Conservation (phyloP, 2,797 vertebrate genomes). For the Dendrocincla fuliginosa region DNA sequence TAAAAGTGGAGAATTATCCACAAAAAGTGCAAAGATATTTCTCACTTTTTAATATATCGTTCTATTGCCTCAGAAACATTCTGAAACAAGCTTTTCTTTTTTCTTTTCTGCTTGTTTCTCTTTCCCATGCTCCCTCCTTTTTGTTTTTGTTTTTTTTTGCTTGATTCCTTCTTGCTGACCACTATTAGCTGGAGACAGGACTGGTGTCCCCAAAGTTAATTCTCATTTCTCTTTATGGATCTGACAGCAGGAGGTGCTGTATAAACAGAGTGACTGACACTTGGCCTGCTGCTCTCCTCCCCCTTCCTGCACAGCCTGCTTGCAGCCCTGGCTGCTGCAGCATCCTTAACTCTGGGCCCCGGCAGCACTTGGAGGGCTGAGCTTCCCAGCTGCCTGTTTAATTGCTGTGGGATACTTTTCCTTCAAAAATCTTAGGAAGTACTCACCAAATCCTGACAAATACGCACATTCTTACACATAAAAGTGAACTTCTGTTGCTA, state of each 20-base stretch:
- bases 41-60: background rate
- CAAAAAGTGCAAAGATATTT: background rate
- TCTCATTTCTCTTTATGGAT: slow-evolving; percentile 35
- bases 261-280: slow-evolving; percentile 62
- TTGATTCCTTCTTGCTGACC: slow-evolving; percentile 32
- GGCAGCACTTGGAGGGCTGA: slow-evolving; percentile 23
- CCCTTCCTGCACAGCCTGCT: background rate
- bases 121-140: background rate
- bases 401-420: background rate
- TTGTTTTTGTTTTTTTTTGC: background rate
- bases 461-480: background rate
- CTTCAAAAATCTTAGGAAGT: background rate
- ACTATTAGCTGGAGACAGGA: background rate
- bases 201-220: background rate
- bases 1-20: background rate
- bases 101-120: background rate
- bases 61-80: background rate
- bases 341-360: slow-evolving; percentile 48
- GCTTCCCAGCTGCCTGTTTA: background rate
- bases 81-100: background rate
- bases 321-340: slow-evolving; percentile 23
- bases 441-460: background rate
- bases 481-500: background rate
- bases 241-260: slow-evolving; percentile 80
- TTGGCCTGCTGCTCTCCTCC: background rate